Evolutionary conservation across 1,140 invertebrate genomes (phyloP), one percentile per base, ranked within the genome.

Genomic region (Lordiphosa collinella): DNA sequence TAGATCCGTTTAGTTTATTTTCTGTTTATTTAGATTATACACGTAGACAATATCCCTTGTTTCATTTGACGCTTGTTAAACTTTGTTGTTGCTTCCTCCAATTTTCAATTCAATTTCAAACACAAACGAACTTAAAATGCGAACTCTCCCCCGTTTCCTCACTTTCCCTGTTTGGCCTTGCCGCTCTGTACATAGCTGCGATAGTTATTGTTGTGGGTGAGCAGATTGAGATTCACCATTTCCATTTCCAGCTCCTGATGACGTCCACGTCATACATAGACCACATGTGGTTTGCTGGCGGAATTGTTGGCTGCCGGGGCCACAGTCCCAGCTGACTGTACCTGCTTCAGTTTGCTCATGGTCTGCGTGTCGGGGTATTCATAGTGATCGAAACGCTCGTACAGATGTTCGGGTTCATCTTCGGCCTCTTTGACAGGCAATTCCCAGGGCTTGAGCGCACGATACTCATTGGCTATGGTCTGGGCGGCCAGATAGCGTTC

Each of bases 191-290:
- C 68, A 62, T 71, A 82, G 72, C 78, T 75, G 67, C 78, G 60
- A 37, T 82, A 82, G 57, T 82, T 82, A 36, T 82, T 84, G 50
- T 82, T 80, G 49, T 47, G 48, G 31, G 10, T 76, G 61, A 56
- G 61, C 44, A 57, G 50, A 47, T 49, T 69, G 3, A 76, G 53
- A 5, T 55, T 72, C n/a, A 82, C 78, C 67, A 82, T 69, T 34
- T 67, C 68, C 48, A 70, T 60, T 52, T 49, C 62, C 51, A 49
- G 6, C 3, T 44, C 22, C 55, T 50, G 25, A 16, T 54, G 52
- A 38, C 78, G 76, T 59, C 79, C 78, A 73, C 87, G 87, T 89
- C 88, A 89, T 89, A 89, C 88, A 65, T 89, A 89, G 50, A 89
- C 88, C 37, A 89, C 84, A 54, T 89, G 88, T 5, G 88, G 88